Evolutionary conservation across 2,113 vertebrate genomes (phyloP).

Genomic region (Chloebia gouldiae): DNA sequence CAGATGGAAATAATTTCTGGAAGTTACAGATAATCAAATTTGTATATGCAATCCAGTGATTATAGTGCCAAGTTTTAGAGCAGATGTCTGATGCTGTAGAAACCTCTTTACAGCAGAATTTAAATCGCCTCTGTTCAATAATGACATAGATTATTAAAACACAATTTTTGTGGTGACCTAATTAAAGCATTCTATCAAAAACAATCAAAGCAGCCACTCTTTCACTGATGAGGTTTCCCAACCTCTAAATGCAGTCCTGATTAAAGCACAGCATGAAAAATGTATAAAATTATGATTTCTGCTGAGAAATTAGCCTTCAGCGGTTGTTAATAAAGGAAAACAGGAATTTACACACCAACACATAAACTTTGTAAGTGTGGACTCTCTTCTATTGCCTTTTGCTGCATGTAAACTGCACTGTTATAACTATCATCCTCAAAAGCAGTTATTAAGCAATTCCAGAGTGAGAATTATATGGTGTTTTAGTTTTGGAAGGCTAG

Average conservation of each 20-base stretch:
- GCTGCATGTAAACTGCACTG: constrained; percentile 8
- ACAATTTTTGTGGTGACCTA: constrained; percentile 58
- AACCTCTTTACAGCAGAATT: constrained; percentile 60
- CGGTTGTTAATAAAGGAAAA: constrained; percentile 71
- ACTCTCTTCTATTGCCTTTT: constrained; percentile 58
- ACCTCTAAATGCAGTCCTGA: background rate
- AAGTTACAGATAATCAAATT: constrained; percentile 76
- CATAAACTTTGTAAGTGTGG: constrained; percentile 40
- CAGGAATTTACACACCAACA: constrained; percentile 64
- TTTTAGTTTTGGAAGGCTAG: background rate
- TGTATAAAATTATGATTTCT: constrained; percentile 62
- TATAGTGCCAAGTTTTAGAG: constrained; percentile 68
- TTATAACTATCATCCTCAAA: constrained; percentile 45
- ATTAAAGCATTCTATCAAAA: constrained; percentile 70
- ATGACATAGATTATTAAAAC: constrained; percentile 68
- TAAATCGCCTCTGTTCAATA: constrained; percentile 54
- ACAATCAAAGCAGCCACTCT: constrained; percentile 35
- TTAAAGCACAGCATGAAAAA: constrained; percentile 62
- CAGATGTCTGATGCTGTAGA: constrained; percentile 63
- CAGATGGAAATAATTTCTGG: constrained; percentile 72
- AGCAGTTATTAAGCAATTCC: constrained; percentile 33
- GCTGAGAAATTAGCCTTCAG: constrained; percentile 68
- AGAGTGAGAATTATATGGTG: background rate
- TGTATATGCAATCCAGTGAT: constrained; percentile 54
- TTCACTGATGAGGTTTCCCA: constrained; percentile 34